Percentiles rank a stretch among this genome's conserved stretches.
Evolutionary conservation across 2,797 vertebrate genomes (phyloP).

Genomic region (Aselliscus stoliczkanus): DNA sequence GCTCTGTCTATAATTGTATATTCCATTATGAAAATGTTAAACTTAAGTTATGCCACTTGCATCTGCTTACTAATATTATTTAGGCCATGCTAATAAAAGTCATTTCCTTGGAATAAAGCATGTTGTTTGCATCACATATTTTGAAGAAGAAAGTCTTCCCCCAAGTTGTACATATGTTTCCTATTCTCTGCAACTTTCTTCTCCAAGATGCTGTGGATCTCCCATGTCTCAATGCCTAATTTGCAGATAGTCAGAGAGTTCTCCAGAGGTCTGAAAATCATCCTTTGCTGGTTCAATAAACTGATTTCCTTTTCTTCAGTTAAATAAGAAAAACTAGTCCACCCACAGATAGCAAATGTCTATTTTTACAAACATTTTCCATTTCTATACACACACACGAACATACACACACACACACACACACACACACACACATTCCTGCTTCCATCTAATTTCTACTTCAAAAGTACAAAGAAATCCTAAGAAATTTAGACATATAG

Average conservation of each 20-base stretch:
- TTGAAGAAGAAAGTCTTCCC: background rate
- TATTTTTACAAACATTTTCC: conserved; percentile 11
- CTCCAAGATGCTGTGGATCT: background rate
- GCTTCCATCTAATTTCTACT: background rate
- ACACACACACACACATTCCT: background rate
- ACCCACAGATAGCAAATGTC: background rate
- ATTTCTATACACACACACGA: background rate
- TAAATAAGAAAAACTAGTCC: background rate
- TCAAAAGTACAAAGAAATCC: background rate
- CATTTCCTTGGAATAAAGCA: conserved; percentile 7
- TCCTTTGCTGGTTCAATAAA: background rate
- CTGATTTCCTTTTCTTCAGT: background rate
- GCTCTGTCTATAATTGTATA: background rate
- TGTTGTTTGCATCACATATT: accelerated
- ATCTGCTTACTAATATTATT: background rate
- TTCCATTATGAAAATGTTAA: background rate
- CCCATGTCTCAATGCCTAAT: background rate
- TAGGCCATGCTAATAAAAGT: background rate
- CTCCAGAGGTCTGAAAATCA: background rate
- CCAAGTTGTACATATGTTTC: background rate
- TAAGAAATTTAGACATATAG: background rate
- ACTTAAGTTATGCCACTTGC: background rate
- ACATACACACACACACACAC: background rate
- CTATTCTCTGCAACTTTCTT: background rate
- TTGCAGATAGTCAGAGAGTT: background rate